phyloP scores from a whole-genome alignment of 2,888 invertebrate genomes.

The Philhelius pedissequus region DNA sequence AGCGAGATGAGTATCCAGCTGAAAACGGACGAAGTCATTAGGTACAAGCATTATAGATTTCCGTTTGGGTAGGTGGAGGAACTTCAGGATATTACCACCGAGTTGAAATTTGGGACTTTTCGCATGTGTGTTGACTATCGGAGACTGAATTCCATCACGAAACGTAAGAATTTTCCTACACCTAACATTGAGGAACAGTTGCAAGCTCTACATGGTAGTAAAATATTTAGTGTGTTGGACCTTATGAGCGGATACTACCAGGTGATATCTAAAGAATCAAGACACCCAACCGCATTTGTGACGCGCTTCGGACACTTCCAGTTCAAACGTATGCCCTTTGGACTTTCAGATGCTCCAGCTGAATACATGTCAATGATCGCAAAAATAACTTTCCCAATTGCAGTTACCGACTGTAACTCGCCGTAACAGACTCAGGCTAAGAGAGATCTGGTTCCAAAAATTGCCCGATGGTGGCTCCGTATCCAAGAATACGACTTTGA shows the following conservation, averaged over 20 bases:
- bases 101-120: too few species aligned
- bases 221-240: not conserved
- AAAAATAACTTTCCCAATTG: not conserved
- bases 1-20: not conserved
- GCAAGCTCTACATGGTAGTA: too few species aligned
- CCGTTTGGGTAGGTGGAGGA: not conserved
- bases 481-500: not conserved
- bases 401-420: too few species aligned
- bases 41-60: slow-evolving; percentile 19
- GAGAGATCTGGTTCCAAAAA: too few species aligned
- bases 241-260: not conserved
- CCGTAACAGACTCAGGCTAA: too few species aligned
- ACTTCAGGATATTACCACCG: too few species aligned
- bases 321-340: not conserved
- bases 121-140: too few species aligned
- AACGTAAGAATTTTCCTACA: too few species aligned
- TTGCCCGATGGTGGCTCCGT: too few species aligned
- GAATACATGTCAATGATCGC: not conserved
- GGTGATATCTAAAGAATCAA: not conserved
- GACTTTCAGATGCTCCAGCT: not conserved
- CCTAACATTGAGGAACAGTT: too few species aligned
- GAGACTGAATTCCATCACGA: too few species aligned
- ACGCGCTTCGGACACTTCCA: not conserved
- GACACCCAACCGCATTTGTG: not conserved
- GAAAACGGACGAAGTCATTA: not conserved